These are phyloP conservation scores for Coleophora deauratella DNA, from an alignment of 2,888 invertebrate species.

Conservation along the genomic window DNA sequence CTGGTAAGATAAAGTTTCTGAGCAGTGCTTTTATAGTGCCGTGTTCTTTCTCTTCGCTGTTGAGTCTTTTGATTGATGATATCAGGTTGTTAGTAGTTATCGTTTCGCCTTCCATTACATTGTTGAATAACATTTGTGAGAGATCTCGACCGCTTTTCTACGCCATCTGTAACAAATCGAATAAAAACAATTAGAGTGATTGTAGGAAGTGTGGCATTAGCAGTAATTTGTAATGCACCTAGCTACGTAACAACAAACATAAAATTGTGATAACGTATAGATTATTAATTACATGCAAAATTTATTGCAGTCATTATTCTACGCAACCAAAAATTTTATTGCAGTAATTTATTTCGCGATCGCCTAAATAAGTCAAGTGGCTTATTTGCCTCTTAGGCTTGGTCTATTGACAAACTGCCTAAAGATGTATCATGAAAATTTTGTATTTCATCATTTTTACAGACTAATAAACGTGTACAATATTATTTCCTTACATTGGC, in stretches of 20 bases:
- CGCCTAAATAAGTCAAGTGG: no score
- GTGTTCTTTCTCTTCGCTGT: constrained; percentile 46
- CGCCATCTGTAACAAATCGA: constrained; percentile 60
- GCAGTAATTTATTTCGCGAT: no score
- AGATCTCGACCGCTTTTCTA: constrained; percentile 48
- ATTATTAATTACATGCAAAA: no score
- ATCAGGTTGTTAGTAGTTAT: constrained; percentile 49
- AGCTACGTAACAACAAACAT: background rate
- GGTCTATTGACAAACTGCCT: no score
- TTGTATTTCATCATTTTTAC: no score
- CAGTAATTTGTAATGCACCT: background rate
- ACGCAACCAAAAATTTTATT: no score
- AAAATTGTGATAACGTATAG: no score
- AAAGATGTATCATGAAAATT: no score
- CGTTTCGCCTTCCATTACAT: constrained; percentile 59
- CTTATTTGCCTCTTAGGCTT: no score
- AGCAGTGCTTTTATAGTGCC: constrained; percentile 53
- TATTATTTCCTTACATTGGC: no score
- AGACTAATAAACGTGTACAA: no score
- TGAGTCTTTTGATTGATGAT: constrained; percentile 49
- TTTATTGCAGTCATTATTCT: no score
- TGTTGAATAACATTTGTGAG: constrained; percentile 54
- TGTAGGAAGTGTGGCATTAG: constrained; percentile 3
- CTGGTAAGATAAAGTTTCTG: constrained; percentile 56
- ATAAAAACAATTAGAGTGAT: constrained; percentile 6